Conservation (phyloP, 2,888 invertebrate genomes). For the Drosophila falleni region DNA sequence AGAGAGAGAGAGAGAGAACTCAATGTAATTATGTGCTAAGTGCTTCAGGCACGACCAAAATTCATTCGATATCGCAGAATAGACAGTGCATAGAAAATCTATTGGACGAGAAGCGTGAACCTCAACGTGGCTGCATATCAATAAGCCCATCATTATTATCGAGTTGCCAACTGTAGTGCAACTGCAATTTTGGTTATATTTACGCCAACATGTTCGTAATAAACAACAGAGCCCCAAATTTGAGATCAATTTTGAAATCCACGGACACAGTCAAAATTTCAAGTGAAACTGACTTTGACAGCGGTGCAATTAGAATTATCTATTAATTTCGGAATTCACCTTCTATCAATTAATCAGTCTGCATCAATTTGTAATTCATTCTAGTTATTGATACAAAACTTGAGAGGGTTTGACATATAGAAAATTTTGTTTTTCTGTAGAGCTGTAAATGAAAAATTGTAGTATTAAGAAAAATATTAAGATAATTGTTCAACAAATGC, state of each 20-base stretch:
- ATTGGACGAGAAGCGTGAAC: slow-evolving; percentile 15
- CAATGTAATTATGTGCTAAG: slow-evolving; percentile 77
- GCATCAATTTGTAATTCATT: no score
- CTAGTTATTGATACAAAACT: no score
- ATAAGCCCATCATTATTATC: slow-evolving; percentile 50
- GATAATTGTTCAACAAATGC: no score
- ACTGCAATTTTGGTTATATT: slow-evolving; percentile 34
- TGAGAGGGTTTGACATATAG: no score
- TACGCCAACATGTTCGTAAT: slow-evolving; percentile 25
- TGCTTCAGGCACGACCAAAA: slow-evolving; percentile 56
- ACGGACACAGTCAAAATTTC: not conserved
- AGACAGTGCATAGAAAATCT: slow-evolving; percentile 28
- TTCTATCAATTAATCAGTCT: no score
- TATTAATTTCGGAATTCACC: not conserved
- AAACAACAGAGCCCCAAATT: slow-evolving; percentile 20
- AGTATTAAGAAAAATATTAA: no score
- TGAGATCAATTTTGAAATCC: slow-evolving; percentile 8
- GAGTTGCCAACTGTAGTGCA: slow-evolving; percentile 25
- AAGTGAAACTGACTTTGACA: not conserved
- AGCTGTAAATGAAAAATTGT: no score
- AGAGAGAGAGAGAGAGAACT: slow-evolving; percentile 34
- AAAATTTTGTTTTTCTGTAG: no score
- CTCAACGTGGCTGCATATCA: slow-evolving; percentile 45
- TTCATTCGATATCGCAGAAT: slow-evolving; percentile 62
- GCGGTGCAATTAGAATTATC: not conserved